Evolutionary conservation across 2,797 vertebrate species (phyloP).

Genomic region (Pterois miles): DNA sequence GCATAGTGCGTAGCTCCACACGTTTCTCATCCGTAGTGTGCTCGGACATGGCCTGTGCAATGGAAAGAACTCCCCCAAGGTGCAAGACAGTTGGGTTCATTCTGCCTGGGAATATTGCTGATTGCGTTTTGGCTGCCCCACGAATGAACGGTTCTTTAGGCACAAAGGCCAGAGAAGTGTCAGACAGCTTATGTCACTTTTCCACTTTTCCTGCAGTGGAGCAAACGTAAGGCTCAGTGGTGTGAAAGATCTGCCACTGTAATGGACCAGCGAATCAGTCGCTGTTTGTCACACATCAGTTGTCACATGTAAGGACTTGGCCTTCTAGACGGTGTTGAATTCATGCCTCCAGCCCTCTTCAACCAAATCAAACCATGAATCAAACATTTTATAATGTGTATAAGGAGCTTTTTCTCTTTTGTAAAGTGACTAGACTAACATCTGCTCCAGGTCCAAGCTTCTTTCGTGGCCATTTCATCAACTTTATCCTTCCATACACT

Average conservation of each 20-base stretch:
- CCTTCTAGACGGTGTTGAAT: neutral
- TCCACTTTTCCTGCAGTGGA: conserved; percentile 1
- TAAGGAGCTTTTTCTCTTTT: neutral
- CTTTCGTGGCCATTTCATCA: neutral
- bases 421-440: neutral
- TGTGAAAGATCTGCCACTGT: conserved; percentile 8
- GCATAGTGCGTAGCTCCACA: neutral
- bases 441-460: neutral
- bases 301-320: neutral
- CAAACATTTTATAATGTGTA: neutral
- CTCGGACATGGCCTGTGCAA: conserved; percentile 19
- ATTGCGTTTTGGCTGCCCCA: conserved; percentile 68
- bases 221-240: neutral
- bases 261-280: neutral
- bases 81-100: conserved; percentile 19
- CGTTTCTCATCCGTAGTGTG: conserved; percentile 38
- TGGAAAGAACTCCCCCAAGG: conserved; percentile 46
- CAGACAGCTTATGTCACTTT: conserved; percentile 20
- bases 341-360: neutral
- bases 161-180: conserved; percentile 31
- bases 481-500: neutral
- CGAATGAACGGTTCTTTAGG: conserved; percentile 18
- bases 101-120: conserved; percentile 41
- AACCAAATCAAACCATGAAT: neutral
- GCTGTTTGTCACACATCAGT: neutral